Evolutionary conservation across 2,797 vertebrate species (phyloP), one percentile per base, ranked within the genome.

Genomic region (Melanotaenia boesemani): DNA sequence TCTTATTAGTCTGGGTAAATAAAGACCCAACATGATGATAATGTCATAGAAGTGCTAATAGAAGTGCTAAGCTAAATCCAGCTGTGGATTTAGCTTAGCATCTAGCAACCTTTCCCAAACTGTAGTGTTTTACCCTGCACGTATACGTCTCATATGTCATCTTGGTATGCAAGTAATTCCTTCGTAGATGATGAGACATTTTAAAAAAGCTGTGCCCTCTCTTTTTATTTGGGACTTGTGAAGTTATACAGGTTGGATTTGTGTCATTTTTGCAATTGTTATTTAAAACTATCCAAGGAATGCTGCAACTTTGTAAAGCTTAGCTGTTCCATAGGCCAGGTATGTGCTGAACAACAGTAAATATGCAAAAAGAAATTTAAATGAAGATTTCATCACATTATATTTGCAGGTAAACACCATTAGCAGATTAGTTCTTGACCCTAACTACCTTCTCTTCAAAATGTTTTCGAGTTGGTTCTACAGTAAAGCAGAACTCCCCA

Each of bases 11-110:
- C 44, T 48, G 44, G 44, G 6, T 20, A 48, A 8, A 20, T 3
- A 15, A 15, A 6, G 2, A 48, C 8, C 18, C 20, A 44, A n/a
- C 28, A 7, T 60, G 22, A 2, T 26, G 20, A 36, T 62, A 52
- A 20, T 34, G 44, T 58, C 28, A 62, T 24, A 56, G 15, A 11
- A n/a, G 18, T 52, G 2, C 26, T 26, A 26, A 26, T 26, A 26
- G 26, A 26, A 26, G 26, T 28, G 24, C 37, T 50, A 63, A 58
- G 22, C 39, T 2, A 26, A 26, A 26, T 26, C 26, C 39, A 41
- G 12, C 39, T 41, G 2, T 41, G 39, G 39, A 15, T 74, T 73
- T 58, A 73, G 59, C 54, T 36, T 15, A 11, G 26, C 39, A 34
- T 5, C 20, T 8, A n/a, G 3, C 3, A 61, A 65, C 12, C 12